phyloP scores from a whole-genome alignment of 1,140 invertebrate genomes.

The Listronotus oregonensis region DNA sequence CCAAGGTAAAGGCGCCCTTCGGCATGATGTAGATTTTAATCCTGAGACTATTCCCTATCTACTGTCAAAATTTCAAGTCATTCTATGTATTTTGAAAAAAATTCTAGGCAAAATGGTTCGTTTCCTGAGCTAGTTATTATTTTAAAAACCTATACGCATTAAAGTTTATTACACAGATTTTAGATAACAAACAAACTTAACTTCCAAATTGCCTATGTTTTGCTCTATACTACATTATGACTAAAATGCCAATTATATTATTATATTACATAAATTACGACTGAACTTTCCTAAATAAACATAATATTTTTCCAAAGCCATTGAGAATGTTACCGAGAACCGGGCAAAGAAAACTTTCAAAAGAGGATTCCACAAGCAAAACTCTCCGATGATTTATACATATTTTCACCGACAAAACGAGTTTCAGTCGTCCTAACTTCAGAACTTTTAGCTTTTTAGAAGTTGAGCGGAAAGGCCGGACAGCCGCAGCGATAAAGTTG shows the following conservation, averaged over 20 bases:
- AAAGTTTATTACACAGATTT: no score
- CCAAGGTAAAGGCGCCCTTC: no score
- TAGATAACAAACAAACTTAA: background rate
- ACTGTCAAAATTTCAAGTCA: no score
- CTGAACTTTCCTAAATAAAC: no score
- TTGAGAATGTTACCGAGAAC: background rate
- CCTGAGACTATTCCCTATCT: no score
- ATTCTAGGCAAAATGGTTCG: no score
- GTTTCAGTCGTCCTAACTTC: constrained; percentile 20
- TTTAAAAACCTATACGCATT: background rate
- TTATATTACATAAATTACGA: no score
- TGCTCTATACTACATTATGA: no score
- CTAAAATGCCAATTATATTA: no score
- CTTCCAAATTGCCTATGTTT: background rate
- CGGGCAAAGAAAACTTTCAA: background rate
- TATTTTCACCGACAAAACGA: constrained; percentile 30
- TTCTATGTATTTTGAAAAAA: no score
- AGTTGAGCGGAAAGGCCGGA: constrained; percentile 24
- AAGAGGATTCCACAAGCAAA: constrained; percentile 28
- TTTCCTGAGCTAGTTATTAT: background rate
- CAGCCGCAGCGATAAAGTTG: constrained; percentile 30
- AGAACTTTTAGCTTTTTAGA: constrained; percentile 9
- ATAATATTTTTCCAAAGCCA: constrained; percentile 13
- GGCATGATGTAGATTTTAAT: no score
- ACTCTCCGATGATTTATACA: constrained; percentile 32